Evolutionary conservation across 2,113 vertebrate genomes (phyloP).

Genomic region (Oryzias javanicus): DNA sequence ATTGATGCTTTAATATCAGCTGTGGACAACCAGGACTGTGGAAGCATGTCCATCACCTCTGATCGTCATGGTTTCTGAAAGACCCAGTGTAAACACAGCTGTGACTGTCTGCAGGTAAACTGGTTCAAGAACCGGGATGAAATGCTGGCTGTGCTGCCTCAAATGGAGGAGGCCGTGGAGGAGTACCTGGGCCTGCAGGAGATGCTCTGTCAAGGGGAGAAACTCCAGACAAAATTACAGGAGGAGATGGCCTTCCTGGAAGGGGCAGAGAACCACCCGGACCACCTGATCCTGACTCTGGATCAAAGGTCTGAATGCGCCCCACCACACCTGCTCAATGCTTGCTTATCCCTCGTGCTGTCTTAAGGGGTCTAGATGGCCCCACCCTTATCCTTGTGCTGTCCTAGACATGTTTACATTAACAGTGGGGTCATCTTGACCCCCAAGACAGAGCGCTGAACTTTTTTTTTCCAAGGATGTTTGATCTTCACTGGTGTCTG

Average conservation of each 20-base stretch:
- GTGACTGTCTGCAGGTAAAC: slow-evolving; percentile 82
- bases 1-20: no score
- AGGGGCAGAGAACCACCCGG: slow-evolving; percentile 86
- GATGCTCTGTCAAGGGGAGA: slow-evolving; percentile 88
- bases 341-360: no score
- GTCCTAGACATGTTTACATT: no score
- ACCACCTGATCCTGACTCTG: slow-evolving; percentile 89
- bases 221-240: slow-evolving; percentile 86
- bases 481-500: no score
- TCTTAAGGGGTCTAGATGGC: no score
- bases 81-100: neutral
- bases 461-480: no score
- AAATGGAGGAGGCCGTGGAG: slow-evolving; percentile 87
- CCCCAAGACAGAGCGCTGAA: no score
- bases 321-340: no score
- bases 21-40: no score
- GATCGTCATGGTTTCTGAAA: neutral
- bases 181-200: slow-evolving; percentile 91
- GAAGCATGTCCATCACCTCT: neutral
- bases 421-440: no score
- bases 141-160: slow-evolving; percentile 91
- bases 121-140: slow-evolving; percentile 99
- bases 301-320: slow-evolving; percentile 84
- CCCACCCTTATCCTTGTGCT: no score
- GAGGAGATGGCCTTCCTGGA: slow-evolving; percentile 93